Conservation (phyloP, 2,113 vertebrate genomes). For the Dipodomys ordii region DNA sequence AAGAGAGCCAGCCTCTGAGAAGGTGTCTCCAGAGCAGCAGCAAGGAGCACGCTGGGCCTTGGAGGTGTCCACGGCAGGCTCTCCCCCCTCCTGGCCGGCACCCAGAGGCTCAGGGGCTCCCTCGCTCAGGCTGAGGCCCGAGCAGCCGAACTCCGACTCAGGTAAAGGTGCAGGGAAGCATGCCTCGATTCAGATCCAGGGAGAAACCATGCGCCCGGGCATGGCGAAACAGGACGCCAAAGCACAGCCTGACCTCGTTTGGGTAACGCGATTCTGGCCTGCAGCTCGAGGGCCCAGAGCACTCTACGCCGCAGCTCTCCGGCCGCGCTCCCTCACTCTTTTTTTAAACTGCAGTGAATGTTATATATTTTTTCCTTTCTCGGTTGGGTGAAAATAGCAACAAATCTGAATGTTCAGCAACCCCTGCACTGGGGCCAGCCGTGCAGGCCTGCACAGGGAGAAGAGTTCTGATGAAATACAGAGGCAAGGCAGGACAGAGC, state of each 20-base stretch:
- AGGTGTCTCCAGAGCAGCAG: no score
- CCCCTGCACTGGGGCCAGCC: accelerated
- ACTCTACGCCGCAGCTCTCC: accelerated
- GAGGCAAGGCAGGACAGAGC: accelerated
- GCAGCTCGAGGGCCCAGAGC: no score
- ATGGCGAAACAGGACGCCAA: not conserved
- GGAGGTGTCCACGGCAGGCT: not conserved
- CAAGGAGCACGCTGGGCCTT: no score
- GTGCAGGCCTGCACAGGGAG: accelerated
- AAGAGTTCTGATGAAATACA: accelerated
- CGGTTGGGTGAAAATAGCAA: not conserved
- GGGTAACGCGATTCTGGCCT: not conserved
- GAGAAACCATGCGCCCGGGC: not conserved
- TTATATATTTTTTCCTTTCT: not conserved
- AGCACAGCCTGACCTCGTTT: conserved; percentile 56
- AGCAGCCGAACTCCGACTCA: not conserved
- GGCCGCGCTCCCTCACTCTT: not conserved
- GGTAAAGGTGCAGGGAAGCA: not conserved
- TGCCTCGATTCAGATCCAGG: not conserved
- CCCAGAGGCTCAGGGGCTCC: no score
- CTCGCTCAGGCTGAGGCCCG: not conserved
- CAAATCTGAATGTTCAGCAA: not conserved
- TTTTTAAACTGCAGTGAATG: not conserved
- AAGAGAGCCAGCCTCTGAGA: no score
- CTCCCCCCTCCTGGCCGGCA: no score